Evolutionary conservation across 2,113 vertebrate species (phyloP).

Genomic region (Scopus umbretta): DNA sequence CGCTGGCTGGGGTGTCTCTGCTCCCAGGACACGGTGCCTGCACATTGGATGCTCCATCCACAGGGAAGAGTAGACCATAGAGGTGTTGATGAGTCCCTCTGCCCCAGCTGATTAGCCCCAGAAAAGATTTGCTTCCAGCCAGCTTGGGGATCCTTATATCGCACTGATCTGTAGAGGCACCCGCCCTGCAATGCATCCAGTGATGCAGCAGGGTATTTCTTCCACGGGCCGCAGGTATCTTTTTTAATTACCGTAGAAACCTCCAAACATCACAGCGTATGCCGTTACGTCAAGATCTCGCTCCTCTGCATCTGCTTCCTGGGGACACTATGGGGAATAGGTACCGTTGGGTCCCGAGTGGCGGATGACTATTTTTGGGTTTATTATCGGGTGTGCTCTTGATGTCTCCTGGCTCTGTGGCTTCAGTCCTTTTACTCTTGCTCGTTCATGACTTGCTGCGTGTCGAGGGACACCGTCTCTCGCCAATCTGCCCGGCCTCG

Average conservation of each 20-base stretch:
- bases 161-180: accelerated
- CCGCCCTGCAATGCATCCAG: not conserved
- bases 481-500: accelerated
- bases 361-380: not conserved
- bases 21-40: not conserved
- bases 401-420: not conserved
- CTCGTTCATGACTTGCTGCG: not conserved
- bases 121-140: not conserved
- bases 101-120: not conserved
- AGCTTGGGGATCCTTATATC: not conserved
- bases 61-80: accelerated
- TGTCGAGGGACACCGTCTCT: not conserved
- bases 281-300: not conserved
- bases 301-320: not conserved
- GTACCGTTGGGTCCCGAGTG: not conserved
- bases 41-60: not conserved
- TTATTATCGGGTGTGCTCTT: not conserved
- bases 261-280: not conserved
- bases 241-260: slow-evolving; percentile 31
- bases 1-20: no score
- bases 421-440: not conserved
- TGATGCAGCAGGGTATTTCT: not conserved
- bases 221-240: not conserved
- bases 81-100: not conserved
- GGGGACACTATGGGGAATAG: not conserved